Base-by-base conservation (phyloP, 2,797 vertebrate genomes). In the Eulemur rubriventer region DNA sequence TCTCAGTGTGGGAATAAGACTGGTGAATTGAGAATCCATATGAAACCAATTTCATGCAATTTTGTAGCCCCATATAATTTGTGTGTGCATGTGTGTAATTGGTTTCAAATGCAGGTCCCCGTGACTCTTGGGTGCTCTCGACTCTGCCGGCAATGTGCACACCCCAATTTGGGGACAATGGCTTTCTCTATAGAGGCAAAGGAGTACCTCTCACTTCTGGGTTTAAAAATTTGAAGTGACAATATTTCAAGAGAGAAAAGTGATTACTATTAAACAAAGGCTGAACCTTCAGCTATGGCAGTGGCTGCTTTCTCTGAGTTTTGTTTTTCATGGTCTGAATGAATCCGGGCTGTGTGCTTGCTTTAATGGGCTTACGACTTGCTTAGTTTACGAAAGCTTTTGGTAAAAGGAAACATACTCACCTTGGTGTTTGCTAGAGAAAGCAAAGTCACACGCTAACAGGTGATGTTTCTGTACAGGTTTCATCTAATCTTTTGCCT, bases 41-140 rank as follows among this genome's bases (percentile, higher is more conserved):
- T 97, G 98, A 98, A 98, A 98, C 89, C 96, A 97, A 98, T 98
- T 98, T 98, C 69, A 95, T 97, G 97, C 96, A 97, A 96, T 97
- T 98, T 94, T 1, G 72, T 95, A 98, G 98, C 96, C 98, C 96
- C 57, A 2, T 94, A 91, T 89, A 98, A 97, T 97, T 70, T 90
- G 72, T 90, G 52, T 35, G 87, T 76, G 59, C 7, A 93, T 76
- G 63, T 43, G 81, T 90, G 52, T 98, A 98, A 98, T 89, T 97
- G 97, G 87, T 98, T 98, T 98, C 98, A 98, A 98, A 98, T 97
- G 95, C 96, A 97, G 97, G 96, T 96, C 97, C 96, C 96, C 73
- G 48, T 67, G 76, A 89, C 92, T 0, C 90, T 83, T 38, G 73
- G 87, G 95, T 76, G 82, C 95, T 97, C 89, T 96, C 96, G 95